Evolutionary conservation across 2,888 invertebrate species (phyloP).

Genomic region (Rotaria macrura): DNA sequence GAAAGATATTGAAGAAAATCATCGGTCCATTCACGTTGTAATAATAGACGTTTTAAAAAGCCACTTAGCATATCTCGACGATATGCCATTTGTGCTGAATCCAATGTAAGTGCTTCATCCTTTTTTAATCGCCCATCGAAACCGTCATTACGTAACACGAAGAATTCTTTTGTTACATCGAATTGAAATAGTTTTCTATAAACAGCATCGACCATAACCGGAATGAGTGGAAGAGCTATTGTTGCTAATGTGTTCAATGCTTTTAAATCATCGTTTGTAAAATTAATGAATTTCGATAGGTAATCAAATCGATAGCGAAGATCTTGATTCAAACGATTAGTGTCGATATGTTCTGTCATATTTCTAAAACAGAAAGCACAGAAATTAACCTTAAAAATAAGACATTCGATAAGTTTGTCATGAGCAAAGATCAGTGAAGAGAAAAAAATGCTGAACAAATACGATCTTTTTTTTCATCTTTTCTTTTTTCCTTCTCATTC

Average conservation of each 20-base stretch:
- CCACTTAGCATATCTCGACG: background rate
- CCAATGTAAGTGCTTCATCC: background rate
- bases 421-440: background rate
- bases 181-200: background rate
- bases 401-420: background rate
- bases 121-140: background rate
- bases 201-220: background rate
- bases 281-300: background rate
- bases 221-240: background rate
- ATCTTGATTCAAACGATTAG: background rate
- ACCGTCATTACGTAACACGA: background rate
- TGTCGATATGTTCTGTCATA: background rate
- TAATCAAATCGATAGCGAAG: background rate
- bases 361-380: background rate
- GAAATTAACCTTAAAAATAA: background rate
- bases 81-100: background rate
- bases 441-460: background rate
- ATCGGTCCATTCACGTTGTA: background rate
- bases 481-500: background rate
- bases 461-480: background rate
- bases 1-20: slow-evolving; percentile 5
- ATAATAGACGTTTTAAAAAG: background rate
- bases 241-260: background rate
- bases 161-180: background rate
- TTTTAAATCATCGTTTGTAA: background rate